Evolutionary conservation across 1,140 invertebrate species (phyloP), one percentile per base, ranked within the genome.

Genomic region (Bombus superbus): DNA sequence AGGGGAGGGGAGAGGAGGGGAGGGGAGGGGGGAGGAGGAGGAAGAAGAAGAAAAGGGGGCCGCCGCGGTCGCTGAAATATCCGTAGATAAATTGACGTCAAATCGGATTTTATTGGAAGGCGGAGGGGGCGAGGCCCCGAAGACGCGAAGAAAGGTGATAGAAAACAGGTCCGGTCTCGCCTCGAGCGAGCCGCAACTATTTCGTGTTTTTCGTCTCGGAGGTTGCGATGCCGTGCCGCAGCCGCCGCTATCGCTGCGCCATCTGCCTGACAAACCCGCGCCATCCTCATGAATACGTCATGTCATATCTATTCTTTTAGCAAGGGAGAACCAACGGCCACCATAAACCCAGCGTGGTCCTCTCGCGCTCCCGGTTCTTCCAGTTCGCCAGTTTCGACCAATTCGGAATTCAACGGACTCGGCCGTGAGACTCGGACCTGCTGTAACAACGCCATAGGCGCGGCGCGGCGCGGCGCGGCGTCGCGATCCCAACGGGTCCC

Each of bases 101-200:
- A 94, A 94, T 94, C 92, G 90, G 92, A 94, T 94, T 94, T 94
- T 93, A 94, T 94, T 93, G 92, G 72, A 64, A n/a, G 83, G 57
- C 22, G 62, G 85, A 72, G 78, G 76, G 53, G 75, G 80, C 73
- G 79, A 74, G 80, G 62, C 11, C 40, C 75, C 40, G 35, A 47
- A 88, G 82, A 86, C 84, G 83, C 88, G 91, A 93, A 92, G 93
- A 94, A 93, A 94, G 94, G 93, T 93, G 93, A 95, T 94, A 94
- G 94, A 92, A 94, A 95, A 94, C 94, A 94, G 92, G 93, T 95
- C 94, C 93, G 89, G 93, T 94, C 94, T 94, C 94, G 94, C 94
- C 93, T 93, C 85, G 86, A 94, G 92, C 92, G 93, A 94, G 92
- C 90, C 92, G 84, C 87, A 94, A 94, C 93, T 92, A 94, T 94